Base-by-base conservation (phyloP, 2,888 invertebrate genomes). In the Kuschelorhynchus macadamiae region DNA sequence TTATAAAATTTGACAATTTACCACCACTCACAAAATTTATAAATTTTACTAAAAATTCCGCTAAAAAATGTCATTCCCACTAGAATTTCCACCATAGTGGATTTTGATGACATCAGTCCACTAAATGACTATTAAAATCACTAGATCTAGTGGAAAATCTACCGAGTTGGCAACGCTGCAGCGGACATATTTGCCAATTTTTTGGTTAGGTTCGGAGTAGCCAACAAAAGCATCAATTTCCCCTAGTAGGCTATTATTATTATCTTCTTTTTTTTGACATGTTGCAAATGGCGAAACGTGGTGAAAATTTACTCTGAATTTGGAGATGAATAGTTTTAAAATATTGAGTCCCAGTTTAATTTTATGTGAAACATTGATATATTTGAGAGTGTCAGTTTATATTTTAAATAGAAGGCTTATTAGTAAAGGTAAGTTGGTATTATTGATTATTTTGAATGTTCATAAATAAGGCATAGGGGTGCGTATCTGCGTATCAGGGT, bases 111-210 rank as follows among this genome's bases (percentile, higher is more conserved):
- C n/a, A n/a, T n/a, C n/a, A n/a, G n/a, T n/a, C n/a, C n/a, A n/a
- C n/a, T n/a, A n/a, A n/a, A n/a, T n/a, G n/a, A n/a, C n/a, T n/a
- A n/a, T n/a, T n/a, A n/a, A n/a, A n/a, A n/a, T n/a, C n/a, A n/a
- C n/a, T n/a, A n/a, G n/a, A n/a, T n/a, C n/a, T n/a, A n/a, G n/a
- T n/a, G n/a, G n/a, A n/a, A n/a, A n/a, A n/a, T n/a, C n/a, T n/a
- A n/a, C n/a, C n/a, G n/a, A n/a, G n/a, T n/a, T n/a, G n/a, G n/a
- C n/a, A n/a, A n/a, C n/a, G n/a, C n/a, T n/a, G n/a, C 67, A 71
- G 74, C 69, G 70, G 75, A 75, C 75, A 75, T 76, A 59, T 73
- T 75, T 44, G 9, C 25, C 12, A 47, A 14, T 36, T 56, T 53
- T 46, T 57, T 46, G 57, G 46, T 57, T 47, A 47, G 12, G 44